Evolutionary conservation across 2,888 invertebrate species (phyloP), one percentile per base, ranked within the genome.

Genomic region (Orthonychiurus folsomi): DNA sequence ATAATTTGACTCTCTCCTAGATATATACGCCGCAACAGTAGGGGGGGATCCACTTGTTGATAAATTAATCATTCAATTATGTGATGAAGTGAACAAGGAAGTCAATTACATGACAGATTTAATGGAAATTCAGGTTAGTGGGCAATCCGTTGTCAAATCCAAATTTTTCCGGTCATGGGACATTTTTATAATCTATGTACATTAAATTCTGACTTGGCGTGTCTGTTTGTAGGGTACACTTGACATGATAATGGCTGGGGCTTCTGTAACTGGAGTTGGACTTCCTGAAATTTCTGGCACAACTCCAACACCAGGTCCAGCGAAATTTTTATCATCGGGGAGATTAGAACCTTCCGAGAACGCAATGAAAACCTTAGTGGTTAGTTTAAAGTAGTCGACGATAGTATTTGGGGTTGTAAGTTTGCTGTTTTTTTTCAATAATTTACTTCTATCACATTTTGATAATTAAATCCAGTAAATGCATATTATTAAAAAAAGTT

Each of bases 1-100:
- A 9, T 20, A 55, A 56, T 61, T 20, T 56, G 48, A 15, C 28
- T 64, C 56, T 63, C 18, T 73, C 71, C 21, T 63, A 79, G 80
- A 89, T 79, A 82, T 86, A 1, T 88, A 86, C 76, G 86, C 86
- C 73, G 82, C 82, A 62, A 80, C 80, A 72, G 77, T 86, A n/a
- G 80, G 83, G 67, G 77, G 81, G 72, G 83, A 85, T 25, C 81
- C 84, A 21, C 80, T 83, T 63, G 79, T 86, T 50, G 80, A 84
- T 54, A 79, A 81, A 66, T 77, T 85, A 64, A 83, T 90, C 70
- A 79, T 80, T 60, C 77, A 81, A 12, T 79, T 93, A 2, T 79
- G 81, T 48, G 78, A 81, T 56, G 79, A 83, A 65, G 77, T 93
- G 24, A 79, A 82, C 67, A 81, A 82, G 65, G 92, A 93, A 79